phyloP scores from a whole-genome alignment of 35 echinoderm and acorn worm genomes.

The Strongylocentrotus purpuratus region DNA sequence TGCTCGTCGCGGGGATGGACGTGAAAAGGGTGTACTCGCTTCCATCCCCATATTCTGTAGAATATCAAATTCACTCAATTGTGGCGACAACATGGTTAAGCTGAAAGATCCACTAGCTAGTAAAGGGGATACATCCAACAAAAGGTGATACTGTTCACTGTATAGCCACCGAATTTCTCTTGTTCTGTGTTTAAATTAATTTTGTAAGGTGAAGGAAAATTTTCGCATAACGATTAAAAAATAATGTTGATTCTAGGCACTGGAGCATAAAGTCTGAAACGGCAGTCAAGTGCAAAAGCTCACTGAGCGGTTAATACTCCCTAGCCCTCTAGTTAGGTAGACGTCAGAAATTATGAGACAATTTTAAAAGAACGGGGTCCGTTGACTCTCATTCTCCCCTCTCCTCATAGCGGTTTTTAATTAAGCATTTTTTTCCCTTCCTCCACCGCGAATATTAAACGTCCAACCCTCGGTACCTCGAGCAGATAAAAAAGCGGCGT shows the following conservation, averaged over 20 bases:
- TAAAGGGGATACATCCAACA: background rate
- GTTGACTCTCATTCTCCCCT: background rate
- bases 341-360: constrained; percentile 32
- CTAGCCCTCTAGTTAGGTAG: background rate
- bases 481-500: background rate
- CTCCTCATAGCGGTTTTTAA: constrained; percentile 32
- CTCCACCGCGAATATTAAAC: background rate
- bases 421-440: constrained; percentile 14
- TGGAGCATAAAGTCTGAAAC: background rate
- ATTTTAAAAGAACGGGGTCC: constrained; percentile 23
- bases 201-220: background rate
- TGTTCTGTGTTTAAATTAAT: background rate
- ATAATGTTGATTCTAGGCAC: background rate
- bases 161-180: background rate
- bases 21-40: background rate
- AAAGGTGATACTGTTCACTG: background rate
- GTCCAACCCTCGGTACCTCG: background rate
- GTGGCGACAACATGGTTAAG: background rate
- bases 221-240: background rate
- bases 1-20: background rate
- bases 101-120: background rate
- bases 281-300: background rate
- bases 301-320: background rate
- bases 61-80: constrained; percentile 24
- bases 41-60: constrained; percentile 28